Percentiles rank a stretch among this genome's conserved stretches.
These are phyloP conservation scores for Actinopyga echinites DNA, from an alignment of 53 echinoderm and acorn worm species.

Conservation along the genomic window DNA sequence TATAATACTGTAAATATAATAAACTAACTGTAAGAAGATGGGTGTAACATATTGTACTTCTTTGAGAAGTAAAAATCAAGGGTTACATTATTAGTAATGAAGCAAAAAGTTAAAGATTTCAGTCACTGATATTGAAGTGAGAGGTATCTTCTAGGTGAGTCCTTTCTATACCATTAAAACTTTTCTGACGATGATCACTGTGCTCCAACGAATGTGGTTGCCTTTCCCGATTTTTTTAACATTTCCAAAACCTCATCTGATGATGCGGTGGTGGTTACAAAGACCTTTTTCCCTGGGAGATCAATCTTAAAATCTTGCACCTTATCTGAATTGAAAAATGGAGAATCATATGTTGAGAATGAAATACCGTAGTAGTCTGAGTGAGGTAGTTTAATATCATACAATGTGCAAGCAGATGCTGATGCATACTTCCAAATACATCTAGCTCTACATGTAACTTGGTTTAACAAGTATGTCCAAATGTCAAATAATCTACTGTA, in stretches of 20 bases:
- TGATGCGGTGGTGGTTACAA: slow-evolving; percentile 59
- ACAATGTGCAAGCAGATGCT: no score
- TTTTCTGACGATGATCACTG: background rate
- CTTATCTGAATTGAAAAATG: slow-evolving; percentile 36
- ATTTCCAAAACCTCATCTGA: slow-evolving; percentile 63
- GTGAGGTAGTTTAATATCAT: no score
- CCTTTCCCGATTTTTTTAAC: slow-evolving; percentile 86
- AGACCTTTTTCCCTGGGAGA: slow-evolving; percentile 61
- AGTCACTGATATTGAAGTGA: background rate
- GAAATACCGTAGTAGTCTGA: background rate
- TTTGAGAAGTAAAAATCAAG: no score
- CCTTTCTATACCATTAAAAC: background rate
- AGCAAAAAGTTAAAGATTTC: no score
- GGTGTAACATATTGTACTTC: no score
- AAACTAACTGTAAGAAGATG: no score
- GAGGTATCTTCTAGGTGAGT: background rate
- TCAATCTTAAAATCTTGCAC: slow-evolving; percentile 60
- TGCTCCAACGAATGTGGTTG: slow-evolving; percentile 63
- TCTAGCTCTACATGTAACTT: no score
- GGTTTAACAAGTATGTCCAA: no score
- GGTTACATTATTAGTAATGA: no score
- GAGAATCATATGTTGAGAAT: background rate
- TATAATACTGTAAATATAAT: no score
- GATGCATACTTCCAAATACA: no score
- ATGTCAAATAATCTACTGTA: no score